phyloP scores from a whole-genome alignment of 2,113 vertebrate genomes.

The Scalopus aquaticus region DNA sequence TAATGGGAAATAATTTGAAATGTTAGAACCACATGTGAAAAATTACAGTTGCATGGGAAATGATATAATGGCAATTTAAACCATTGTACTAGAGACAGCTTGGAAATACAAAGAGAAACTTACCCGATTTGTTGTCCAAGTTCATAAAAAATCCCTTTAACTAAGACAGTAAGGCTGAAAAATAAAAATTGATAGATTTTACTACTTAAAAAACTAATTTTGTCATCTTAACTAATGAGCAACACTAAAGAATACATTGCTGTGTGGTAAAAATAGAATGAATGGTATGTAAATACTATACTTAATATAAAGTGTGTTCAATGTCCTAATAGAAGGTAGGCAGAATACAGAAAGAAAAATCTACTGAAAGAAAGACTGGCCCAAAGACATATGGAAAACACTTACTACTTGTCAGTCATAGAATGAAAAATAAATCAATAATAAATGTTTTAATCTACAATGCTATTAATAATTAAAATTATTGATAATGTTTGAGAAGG shows the following conservation, averaged over 20 bases:
- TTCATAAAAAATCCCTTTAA: neutral
- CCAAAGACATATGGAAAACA: neutral
- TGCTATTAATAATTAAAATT: neutral
- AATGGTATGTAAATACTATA: neutral
- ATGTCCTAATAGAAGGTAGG: neutral
- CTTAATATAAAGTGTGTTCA: neutral
- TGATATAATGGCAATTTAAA: neutral
- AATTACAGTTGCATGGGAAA: neutral
- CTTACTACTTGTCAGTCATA: neutral
- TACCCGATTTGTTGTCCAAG: neutral
- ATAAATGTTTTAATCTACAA: neutral
- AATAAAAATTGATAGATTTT: neutral
- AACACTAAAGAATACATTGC: neutral
- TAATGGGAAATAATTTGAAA: neutral
- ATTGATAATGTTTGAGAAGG: neutral
- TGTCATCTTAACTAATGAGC: neutral
- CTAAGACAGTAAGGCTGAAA: neutral
- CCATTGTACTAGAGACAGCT: neutral
- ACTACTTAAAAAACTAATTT: neutral
- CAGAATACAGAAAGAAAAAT: neutral
- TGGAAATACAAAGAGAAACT: neutral
- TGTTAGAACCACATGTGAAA: neutral
- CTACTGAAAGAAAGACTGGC: neutral
- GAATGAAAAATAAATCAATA: neutral
- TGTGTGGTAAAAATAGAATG: neutral